Base-by-base conservation (phyloP, 2,797 vertebrate genomes). In the Carcharodon carcharias region DNA sequence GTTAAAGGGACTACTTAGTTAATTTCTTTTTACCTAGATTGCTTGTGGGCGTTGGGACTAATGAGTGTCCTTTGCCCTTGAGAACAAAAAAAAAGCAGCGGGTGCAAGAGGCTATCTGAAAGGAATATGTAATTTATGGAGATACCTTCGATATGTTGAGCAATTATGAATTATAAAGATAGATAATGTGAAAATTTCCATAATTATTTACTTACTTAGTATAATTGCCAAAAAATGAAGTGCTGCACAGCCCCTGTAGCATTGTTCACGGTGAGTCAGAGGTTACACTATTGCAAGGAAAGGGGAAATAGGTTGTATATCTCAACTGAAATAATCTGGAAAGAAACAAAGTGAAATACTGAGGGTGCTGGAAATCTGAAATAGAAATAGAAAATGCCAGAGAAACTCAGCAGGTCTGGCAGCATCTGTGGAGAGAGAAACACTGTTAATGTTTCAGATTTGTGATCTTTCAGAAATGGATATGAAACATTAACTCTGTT, bases 11-110 rank as follows among this genome's bases (percentile, higher is more conserved):
- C 96, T 97, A 96, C 96, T 97, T 97, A 96, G 97, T 97, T 98
- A 97, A 96, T 98, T 97, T 97, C 96, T 98, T 98, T 98, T 98
- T 97, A 98, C 98, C 98, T 97, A 97, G 96, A 97, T 98, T 97
- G 97, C 97, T 98, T 96, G 97, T 98, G 98, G 97, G 96, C 98
- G 97, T 98, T 98, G 97, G 97, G 97, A 97, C 96, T 98, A 98
- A 98, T 98, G 97, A 98, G 98, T 97, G 96, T 98, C 97, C 97
- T 98, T 98, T 98, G 97, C 97, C 97, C 97, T 97, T 96, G 96
- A 97, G 65, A 96, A 40, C 97, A 96, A 54, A 96, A 31, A 96
- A 85, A 96, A 77, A 85, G 94, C 65, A 45, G 16, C 4, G 63
- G 0, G 16, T 77, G 31, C 50, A 95, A 95, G 50, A 56, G 50